These are phyloP conservation scores for Telmatherina bonti DNA, from an alignment of 2,797 vertebrate species.

Conservation along the genomic window DNA sequence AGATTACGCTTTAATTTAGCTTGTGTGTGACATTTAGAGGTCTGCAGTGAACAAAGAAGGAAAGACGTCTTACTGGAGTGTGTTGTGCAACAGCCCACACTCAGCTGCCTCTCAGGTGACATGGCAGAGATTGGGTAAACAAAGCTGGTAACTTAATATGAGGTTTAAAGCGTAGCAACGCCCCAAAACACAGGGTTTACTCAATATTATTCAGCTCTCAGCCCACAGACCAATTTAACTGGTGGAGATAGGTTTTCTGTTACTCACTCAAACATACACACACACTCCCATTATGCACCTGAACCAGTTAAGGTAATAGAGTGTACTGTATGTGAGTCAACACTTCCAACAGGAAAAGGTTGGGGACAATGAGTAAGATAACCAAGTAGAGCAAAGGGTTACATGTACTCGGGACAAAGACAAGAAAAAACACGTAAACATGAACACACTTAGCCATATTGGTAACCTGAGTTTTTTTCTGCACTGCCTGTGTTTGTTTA, in stretches of 20 bases:
- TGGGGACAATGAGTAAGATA: conserved; percentile 31
- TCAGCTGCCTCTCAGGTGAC: conserved; percentile 63
- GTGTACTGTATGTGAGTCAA: conserved; percentile 42
- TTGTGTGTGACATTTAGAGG: conserved; percentile 15
- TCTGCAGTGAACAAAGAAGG: conserved; percentile 20
- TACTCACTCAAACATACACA: conserved; percentile 31
- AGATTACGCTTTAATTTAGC: background rate
- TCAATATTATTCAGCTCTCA: conserved; percentile 51
- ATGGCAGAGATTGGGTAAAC: conserved; percentile 73
- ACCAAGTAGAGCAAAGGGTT: conserved; percentile 17
- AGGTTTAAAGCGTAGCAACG: conserved; percentile 46
- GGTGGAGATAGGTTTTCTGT: conserved; percentile 28
- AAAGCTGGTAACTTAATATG: conserved; percentile 70
- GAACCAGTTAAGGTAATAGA: conserved; percentile 19
- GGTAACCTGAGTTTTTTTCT: conserved; percentile 43
- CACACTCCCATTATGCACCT: conserved; percentile 16
- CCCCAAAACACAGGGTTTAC: conserved; percentile 45
- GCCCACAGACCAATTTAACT: conserved; percentile 13
- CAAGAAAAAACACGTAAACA: background rate
- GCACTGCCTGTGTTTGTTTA: conserved; percentile 20
- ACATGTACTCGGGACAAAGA: background rate
- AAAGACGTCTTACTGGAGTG: conserved; percentile 37
- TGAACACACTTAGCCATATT: conserved; percentile 37
- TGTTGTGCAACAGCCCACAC: conserved; percentile 48
- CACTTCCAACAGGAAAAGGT: conserved; percentile 32